A percentile compares a stretch with the other conserved stretches of the same genome.
Conservation (phyloP, 2,888 invertebrate genomes). For the Lymantria dispar region DNA sequence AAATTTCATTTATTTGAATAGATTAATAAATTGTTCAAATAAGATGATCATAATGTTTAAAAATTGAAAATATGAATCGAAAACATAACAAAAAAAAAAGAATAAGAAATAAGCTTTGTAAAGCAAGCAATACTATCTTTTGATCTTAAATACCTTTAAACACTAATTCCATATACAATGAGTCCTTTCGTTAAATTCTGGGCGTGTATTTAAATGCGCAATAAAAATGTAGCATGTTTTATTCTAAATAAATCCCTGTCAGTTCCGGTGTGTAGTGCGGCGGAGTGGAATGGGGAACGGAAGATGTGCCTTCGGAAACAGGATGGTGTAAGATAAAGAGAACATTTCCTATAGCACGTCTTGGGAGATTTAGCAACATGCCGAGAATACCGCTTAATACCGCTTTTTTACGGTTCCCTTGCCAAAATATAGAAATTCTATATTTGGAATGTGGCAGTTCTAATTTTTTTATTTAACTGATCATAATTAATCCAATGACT, state of each 20-base stretch:
- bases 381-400: constrained; percentile 52
- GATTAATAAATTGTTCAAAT: too few species aligned
- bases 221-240: constrained; percentile 50
- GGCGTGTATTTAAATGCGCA: constrained; percentile 22
- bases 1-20: too few species aligned
- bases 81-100: too few species aligned
- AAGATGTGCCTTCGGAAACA: constrained; percentile 73
- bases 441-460: not conserved
- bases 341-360: constrained; percentile 79
- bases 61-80: too few species aligned
- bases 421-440: not conserved
- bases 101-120: too few species aligned
- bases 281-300: constrained; percentile 66
- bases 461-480: not conserved
- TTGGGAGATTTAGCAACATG: constrained; percentile 75
- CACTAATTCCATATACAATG: not conserved
- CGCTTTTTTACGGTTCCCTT: constrained; percentile 36
- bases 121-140: too few species aligned
- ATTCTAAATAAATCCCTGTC: constrained; percentile 68
- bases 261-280: constrained; percentile 68
- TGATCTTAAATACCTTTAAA: not conserved
- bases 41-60: too few species aligned
- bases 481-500: too few species aligned
- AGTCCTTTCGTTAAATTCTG: constrained; percentile 9
- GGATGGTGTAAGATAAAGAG: constrained; percentile 81